These are phyloP conservation scores for Aphis craccivora DNA, from an alignment of 1,140 invertebrate species.

Conservation along the genomic window DNA sequence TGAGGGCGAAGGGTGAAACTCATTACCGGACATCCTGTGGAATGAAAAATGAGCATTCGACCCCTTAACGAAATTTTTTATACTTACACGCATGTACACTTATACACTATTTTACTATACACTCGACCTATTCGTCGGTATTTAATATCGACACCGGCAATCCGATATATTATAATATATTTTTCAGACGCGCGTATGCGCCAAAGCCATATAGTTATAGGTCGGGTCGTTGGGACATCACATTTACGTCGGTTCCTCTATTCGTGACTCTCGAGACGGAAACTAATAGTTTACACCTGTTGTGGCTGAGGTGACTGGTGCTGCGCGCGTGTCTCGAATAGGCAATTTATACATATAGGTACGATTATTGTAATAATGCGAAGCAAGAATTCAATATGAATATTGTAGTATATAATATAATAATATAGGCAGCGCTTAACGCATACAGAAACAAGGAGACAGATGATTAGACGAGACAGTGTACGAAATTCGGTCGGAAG, in stretches of 20 bases:
- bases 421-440: neutral
- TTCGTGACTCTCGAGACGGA: constrained; percentile 7
- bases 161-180: neutral
- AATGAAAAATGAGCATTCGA: neutral
- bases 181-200: neutral
- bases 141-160: constrained; percentile 14
- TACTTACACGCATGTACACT: neutral
- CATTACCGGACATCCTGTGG: constrained; percentile 27
- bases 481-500: neutral
- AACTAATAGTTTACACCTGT: neutral
- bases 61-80: neutral
- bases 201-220: neutral
- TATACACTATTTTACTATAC: neutral
- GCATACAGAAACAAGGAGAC: neutral
- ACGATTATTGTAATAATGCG: neutral
- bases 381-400: neutral
- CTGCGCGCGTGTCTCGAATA: neutral
- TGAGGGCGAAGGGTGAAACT: neutral
- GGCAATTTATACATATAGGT: neutral
- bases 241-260: neutral
- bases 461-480: too few relatives aligned
- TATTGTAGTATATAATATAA: neutral
- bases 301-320: neutral
- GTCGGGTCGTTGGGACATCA: neutral
- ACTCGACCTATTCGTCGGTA: neutral